Evolutionary conservation across 2,888 invertebrate species (phyloP), one percentile per base, ranked within the genome.

Genomic region (Heteromurus nitidus): DNA sequence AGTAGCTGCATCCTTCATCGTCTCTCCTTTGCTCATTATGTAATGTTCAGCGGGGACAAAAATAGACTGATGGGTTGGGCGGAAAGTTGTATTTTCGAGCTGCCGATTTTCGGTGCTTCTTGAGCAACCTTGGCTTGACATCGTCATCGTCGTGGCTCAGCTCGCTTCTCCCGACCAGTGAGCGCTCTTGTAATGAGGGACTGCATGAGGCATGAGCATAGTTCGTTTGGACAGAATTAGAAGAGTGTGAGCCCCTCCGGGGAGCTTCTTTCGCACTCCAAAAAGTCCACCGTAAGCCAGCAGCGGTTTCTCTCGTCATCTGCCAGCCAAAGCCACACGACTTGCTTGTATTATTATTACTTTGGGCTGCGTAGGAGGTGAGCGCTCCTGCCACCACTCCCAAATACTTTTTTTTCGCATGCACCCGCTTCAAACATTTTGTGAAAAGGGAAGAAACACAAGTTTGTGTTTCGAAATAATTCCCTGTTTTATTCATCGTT

Each of bases 161-260:
- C n/a, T 47, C 11, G 7, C 7, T n/a, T 47, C 9, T 3, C 53
- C 22, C 22, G 9, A 22, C 47, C 31, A 36, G 42, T 42, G 28
- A 64, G 22, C 20, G 20, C 53, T 3, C 11, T 53, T 22, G 18
- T 62, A 62, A 62, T 62, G 62, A 13, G 36, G 20, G 18, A n/a
- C n/a, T 22, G 31, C 30, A 44, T 42, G 11, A 42, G 64, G 24
- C 11, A n/a, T n/a, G n/a, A n/a, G 16, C 11, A 2, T n/a, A 62
- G 62, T 68, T 77, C 50, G 62, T 77, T 69, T 64, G 22, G 55
- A 36, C 28, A 31, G 69, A 77, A 77, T 77, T 69, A 69, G 68
- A 60, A 69, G 55, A 55, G 62, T 55, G 47, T 77, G 44, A 62
- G 55, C 68, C 77, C 60, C 77, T 68, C 67, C 28, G 47, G 77